Evolutionary conservation across 92 coral and sea anemone genomes (phyloP).

Genomic region (Palythoa grandiflora): DNA sequence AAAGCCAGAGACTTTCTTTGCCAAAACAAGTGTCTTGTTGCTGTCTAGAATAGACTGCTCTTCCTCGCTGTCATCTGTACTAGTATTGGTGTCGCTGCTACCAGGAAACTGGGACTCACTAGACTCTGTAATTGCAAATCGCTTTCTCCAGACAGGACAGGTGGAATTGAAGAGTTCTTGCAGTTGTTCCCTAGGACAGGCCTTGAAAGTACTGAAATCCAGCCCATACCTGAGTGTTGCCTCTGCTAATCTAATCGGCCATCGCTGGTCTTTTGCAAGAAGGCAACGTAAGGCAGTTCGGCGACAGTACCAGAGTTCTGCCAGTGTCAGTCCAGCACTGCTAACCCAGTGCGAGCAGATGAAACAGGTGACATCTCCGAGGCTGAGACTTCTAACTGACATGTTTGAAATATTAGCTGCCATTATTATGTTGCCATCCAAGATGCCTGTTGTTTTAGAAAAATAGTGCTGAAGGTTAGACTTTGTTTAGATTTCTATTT

Average conservation of each 20-base stretch:
- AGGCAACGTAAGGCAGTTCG: conserved; percentile 38
- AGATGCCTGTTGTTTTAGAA: conserved; percentile 41
- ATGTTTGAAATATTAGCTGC: conserved; percentile 42
- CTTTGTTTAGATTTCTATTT: too few species aligned
- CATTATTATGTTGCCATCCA: conserved; percentile 23
- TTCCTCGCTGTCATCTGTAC: too few species aligned
- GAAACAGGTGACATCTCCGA: conserved; percentile 40
- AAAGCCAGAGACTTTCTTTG: too few species aligned
- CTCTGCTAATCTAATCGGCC: conserved; percentile 37
- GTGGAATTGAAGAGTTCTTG: too few species aligned
- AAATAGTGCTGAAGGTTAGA: conserved; percentile 34
- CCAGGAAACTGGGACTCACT: too few species aligned
- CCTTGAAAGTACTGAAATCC: too few species aligned
- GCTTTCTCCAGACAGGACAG: too few species aligned
- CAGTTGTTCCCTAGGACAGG: too few species aligned
- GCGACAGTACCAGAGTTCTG: conserved; percentile 45
- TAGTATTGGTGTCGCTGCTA: too few species aligned
- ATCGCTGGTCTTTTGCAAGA: conserved; percentile 25
- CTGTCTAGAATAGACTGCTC: too few species aligned
- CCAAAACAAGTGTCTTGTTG: too few species aligned
- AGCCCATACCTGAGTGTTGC: conserved; percentile 36
- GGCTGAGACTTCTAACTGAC: conserved; percentile 26
- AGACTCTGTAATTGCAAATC: too few species aligned
- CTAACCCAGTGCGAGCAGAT: conserved; percentile 41
- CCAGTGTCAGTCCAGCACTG: conserved; percentile 44